Evolutionary conservation across 2,888 invertebrate genomes (phyloP).

Genomic region (Griposia aprilina): DNA sequence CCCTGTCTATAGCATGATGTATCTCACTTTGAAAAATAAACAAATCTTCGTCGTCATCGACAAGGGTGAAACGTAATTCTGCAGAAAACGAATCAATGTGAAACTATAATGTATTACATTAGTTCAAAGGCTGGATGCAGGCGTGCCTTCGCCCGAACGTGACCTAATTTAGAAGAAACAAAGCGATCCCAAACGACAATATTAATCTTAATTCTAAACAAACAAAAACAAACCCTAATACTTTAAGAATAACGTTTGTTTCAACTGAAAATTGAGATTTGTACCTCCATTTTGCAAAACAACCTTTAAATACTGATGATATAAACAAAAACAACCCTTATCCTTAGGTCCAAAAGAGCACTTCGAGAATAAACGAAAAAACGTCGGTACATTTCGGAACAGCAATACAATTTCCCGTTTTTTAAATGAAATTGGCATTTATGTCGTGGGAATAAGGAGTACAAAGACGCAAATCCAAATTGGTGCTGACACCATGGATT

Average conservation of each 20-base stretch:
- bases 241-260: conserved; percentile 67
- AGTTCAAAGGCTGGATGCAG: conserved; percentile 77
- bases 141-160: conserved; percentile 79
- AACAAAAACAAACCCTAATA: conserved; percentile 70
- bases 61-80: conserved; percentile 61
- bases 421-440: conserved; percentile 45
- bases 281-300: conserved; percentile 70
- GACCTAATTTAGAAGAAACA: conserved; percentile 86
- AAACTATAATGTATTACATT: conserved; percentile 77
- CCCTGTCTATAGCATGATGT: conserved; percentile 8
- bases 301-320: conserved; percentile 61
- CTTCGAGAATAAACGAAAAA: conserved; percentile 53
- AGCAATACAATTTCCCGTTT: conserved; percentile 24
- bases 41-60: conserved; percentile 45
- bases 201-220: conserved; percentile 66
- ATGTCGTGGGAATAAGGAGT: conserved; percentile 34
- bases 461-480: conserved; percentile 45
- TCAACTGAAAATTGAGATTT: conserved; percentile 70
- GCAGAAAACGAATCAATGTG: conserved; percentile 70
- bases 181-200: conserved; percentile 76
- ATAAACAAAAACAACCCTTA: conserved; percentile 70
- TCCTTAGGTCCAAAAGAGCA: conserved; percentile 61
- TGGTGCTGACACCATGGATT: conserved; percentile 68
- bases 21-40: conserved; percentile 38
- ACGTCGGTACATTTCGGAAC: conserved; percentile 42